Evolutionary conservation across 2,113 vertebrate genomes (phyloP).

Genomic region (Dryoscopus gambensis): DNA sequence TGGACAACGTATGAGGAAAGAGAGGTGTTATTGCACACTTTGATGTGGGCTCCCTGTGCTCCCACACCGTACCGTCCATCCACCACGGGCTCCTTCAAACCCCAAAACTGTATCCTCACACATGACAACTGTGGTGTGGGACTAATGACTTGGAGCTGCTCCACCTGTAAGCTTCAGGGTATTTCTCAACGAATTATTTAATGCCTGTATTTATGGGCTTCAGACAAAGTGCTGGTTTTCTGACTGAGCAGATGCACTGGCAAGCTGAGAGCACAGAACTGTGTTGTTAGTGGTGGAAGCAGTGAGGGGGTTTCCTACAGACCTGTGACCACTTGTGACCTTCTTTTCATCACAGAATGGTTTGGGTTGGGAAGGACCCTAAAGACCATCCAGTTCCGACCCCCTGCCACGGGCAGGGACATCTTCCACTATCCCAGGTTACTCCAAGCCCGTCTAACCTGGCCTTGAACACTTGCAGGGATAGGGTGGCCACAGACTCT

Average conservation of each 20-base stretch:
- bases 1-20: not conserved
- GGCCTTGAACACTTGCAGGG: not conserved
- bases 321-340: too few species aligned
- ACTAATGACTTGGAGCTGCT: not conserved
- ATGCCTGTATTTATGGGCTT: not conserved
- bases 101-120: too few species aligned
- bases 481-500: not conserved
- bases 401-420: not conserved
- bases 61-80: not conserved
- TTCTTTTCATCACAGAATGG: not conserved
- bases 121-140: accelerated
- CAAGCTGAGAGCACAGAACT: not conserved
- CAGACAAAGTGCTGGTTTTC: not conserved
- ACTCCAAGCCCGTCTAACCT: not conserved
- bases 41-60: accelerated
- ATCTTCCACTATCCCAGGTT: not conserved
- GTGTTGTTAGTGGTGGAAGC: not conserved
- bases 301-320: not conserved
- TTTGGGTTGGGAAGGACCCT: too few species aligned
- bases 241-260: not conserved
- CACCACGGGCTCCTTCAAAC: not conserved
- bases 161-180: not conserved
- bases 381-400: not conserved
- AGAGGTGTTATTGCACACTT: accelerated
- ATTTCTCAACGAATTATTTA: not conserved